Base-by-base conservation (phyloP, 2,113 vertebrate genomes). In the Boleophthalmus pectinirostris region DNA sequence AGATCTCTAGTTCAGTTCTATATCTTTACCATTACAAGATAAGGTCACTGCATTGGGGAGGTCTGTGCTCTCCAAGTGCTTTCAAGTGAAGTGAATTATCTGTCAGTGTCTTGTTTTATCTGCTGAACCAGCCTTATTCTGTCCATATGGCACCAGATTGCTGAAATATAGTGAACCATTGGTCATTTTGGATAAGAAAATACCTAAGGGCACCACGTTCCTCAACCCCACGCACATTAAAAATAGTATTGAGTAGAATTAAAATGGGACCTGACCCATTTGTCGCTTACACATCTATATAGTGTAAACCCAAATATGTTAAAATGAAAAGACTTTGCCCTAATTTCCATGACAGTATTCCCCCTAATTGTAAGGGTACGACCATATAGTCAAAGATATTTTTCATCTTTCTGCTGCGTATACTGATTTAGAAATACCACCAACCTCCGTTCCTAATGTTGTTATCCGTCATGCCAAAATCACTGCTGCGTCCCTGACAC, bases 401-500 rank as follows among this genome's bases (percentile, higher is more conserved):
- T 70, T 51, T 56, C 35, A 33, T 18, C 18, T 70, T 64, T 64
- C 56, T 24, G 25, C 58, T 61, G 58, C 16, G 49, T 1, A 43
- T 57, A 53, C 10, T 64, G 29, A 35, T 72, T 53, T 65, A 51
- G 29, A 64, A 64, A 23, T 72, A 64, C 58, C 58, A 53, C 58
- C 70, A 53, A 66, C 65, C 43, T 47, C 20, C 65, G 5, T 47
- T 24, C 65, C 65, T 66, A 66, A 66, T 66, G 65, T 66, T 66
- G 65, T 66, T 47, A 66, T 66, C 43, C 15, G 65, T 66, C 65
- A 66, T 66, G 65, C 65, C 65, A 66, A 66, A 66, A 64, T 45
- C 65, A 66, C 65, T 66, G 45, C 65, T 66, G 65, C 38, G 65
- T 66, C 65, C 38, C 45, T 66, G 65, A 66, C 65, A 66, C 65